Conservation (phyloP, 1,140 invertebrate genomes). For the Phymorhynchus buccinoides region DNA sequence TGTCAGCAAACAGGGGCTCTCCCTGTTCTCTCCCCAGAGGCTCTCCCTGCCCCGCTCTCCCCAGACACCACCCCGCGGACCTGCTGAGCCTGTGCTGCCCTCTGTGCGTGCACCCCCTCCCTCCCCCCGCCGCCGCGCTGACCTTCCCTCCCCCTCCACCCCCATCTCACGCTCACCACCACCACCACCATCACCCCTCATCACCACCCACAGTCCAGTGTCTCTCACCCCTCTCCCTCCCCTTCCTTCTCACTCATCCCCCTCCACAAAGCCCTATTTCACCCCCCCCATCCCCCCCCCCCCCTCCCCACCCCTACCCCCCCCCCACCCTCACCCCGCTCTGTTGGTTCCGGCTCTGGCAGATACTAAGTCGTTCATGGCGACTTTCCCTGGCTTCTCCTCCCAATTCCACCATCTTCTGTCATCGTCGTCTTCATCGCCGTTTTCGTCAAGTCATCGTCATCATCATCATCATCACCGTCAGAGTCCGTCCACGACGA, state of each 20-base stretch:
- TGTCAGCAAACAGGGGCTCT: neutral
- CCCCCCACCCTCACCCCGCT: constrained; percentile 17
- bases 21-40: no score
- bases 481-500: no score
- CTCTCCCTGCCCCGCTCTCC: neutral
- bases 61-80: constrained; percentile 46
- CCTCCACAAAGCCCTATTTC: neutral
- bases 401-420: constrained; percentile 33
- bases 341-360: constrained; percentile 4
- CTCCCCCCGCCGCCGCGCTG: neutral
- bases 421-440: neutral
- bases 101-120: constrained; percentile 45
- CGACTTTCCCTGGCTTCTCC: constrained; percentile 12
- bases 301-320: neutral
- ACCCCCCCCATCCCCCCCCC: neutral
- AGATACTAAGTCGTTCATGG: constrained; percentile 6
- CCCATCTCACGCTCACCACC: constrained; percentile 8
- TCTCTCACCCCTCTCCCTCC: neutral
- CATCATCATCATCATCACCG: neutral
- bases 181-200: constrained; percentile 31
- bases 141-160: neutral
- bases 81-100: constrained; percentile 49
- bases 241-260: neutral
- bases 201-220: constrained; percentile 23
- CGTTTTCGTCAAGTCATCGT: neutral